phyloP scores from a whole-genome alignment of 2,888 invertebrate genomes.

The Trichacis sp. region DNA sequence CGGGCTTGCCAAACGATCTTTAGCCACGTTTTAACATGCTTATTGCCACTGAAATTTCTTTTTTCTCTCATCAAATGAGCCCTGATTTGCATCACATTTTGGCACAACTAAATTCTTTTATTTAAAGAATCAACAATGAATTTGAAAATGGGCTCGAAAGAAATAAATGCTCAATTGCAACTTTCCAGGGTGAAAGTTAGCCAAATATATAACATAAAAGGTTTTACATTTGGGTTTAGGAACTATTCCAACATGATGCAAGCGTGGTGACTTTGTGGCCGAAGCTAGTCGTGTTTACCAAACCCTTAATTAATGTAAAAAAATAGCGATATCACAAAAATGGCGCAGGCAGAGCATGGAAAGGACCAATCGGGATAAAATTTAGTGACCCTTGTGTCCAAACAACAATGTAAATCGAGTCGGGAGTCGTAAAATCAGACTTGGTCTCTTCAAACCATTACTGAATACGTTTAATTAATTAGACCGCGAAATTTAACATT shows the following conservation, averaged over 20 bases:
- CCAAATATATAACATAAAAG: slow-evolving; percentile 29
- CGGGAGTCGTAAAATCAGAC: slow-evolving; percentile 53
- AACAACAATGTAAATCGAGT: slow-evolving; percentile 47
- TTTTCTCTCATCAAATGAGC: too few species aligned
- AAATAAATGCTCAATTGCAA: neutral
- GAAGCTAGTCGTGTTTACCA: slow-evolving; percentile 34
- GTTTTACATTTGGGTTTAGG: slow-evolving; percentile 52
- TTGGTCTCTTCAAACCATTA: too few species aligned
- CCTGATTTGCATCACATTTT: too few species aligned
- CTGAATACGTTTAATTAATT: too few species aligned
- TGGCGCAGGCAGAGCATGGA: slow-evolving; percentile 62
- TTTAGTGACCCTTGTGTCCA: slow-evolving; percentile 37
- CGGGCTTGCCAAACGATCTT: slow-evolving; percentile 44
- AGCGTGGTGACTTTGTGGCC: slow-evolving; percentile 42
- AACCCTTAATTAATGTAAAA: slow-evolving; percentile 62
- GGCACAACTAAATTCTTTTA: too few species aligned
- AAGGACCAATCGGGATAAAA: slow-evolving; percentile 57
- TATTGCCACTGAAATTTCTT: too few species aligned
- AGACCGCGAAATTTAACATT: too few species aligned
- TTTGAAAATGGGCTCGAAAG: neutral
- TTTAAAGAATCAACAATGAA: too few species aligned
- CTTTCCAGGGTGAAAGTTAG: neutral
- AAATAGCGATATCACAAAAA: slow-evolving; percentile 68
- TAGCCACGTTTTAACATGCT: slow-evolving; percentile 50
- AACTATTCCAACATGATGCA: slow-evolving; percentile 53